A percentile compares a stretch with the other conserved stretches of the same genome.
Conservation (phyloP, 2,888 invertebrate genomes). For the Amphipoea lucens region DNA sequence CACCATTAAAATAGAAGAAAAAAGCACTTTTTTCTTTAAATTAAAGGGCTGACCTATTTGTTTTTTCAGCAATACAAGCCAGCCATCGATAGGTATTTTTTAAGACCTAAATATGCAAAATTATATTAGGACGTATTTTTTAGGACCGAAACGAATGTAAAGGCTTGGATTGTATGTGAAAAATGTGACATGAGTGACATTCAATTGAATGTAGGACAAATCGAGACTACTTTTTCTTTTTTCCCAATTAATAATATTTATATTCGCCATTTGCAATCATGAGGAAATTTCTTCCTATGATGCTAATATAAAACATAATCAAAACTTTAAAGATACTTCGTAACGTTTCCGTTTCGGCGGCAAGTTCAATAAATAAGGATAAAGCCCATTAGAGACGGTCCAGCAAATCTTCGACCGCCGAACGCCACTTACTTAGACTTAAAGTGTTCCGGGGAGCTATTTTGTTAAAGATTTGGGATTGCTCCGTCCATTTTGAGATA, state of each 20-base stretch:
- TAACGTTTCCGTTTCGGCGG: conserved; percentile 79
- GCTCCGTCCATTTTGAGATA: conserved; percentile 84
- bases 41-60: neutral
- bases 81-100: neutral
- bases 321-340: conserved; percentile 82
- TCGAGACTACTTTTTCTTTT: neutral
- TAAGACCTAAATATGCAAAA: neutral
- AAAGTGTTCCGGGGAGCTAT: conserved; percentile 87
- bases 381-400: conserved; percentile 89
- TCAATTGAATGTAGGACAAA: neutral
- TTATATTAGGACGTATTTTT: neutral
- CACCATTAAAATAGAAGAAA: neutral
- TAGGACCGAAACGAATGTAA: neutral
- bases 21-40: neutral
- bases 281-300: neutral
- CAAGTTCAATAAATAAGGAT: conserved; percentile 90
- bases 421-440: conserved; percentile 91
- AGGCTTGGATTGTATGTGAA: neutral
- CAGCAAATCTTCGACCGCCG: conserved; percentile 89
- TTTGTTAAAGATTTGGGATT: conserved; percentile 89
- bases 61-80: neutral
- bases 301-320: conserved; percentile 60
- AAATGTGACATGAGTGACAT: neutral
- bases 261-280: neutral
- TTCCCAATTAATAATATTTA: neutral